Percentiles rank a stretch among this genome's conserved stretches.
phyloP scores from a whole-genome alignment of 1,140 invertebrate species.

The Bicyclus anynana region DNA sequence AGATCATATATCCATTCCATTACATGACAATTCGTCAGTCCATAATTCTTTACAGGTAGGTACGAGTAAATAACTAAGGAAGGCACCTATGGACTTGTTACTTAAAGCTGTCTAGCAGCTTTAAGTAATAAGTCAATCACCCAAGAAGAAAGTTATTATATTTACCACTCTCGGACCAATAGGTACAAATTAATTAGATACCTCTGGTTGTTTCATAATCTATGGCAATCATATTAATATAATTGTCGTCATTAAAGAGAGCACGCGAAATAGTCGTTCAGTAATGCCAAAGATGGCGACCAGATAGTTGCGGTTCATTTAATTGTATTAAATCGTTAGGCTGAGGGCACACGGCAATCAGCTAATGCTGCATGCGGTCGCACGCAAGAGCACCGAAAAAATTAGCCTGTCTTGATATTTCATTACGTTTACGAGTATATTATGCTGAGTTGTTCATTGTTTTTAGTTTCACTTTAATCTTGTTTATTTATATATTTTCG shows the following conservation, averaged over 20 bases:
- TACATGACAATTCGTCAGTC: too few relatives aligned
- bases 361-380: constrained; percentile 65
- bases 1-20: too few relatives aligned
- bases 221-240: constrained; percentile 22
- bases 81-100: too few relatives aligned
- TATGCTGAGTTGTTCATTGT: constrained; percentile 7
- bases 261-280: constrained; percentile 69
- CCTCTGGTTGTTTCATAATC: too few relatives aligned
- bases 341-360: constrained; percentile 64
- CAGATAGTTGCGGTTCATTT: constrained; percentile 63
- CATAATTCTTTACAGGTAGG: too few relatives aligned
- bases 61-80: too few relatives aligned
- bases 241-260: constrained; percentile 23
- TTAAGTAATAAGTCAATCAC: too few relatives aligned
- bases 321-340: constrained; percentile 75
- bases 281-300: constrained; percentile 60
- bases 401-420: constrained; percentile 23
- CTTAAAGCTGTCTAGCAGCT: too few relatives aligned
- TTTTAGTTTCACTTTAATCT: neutral
- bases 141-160: too few relatives aligned
- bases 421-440: constrained; percentile 12
- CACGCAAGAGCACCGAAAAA: constrained; percentile 55
- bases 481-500: neutral
- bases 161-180: too few relatives aligned
- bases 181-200: too few relatives aligned